Base-by-base conservation (phyloP, 2,797 vertebrate species). In the Smutsia temminckii region DNA sequence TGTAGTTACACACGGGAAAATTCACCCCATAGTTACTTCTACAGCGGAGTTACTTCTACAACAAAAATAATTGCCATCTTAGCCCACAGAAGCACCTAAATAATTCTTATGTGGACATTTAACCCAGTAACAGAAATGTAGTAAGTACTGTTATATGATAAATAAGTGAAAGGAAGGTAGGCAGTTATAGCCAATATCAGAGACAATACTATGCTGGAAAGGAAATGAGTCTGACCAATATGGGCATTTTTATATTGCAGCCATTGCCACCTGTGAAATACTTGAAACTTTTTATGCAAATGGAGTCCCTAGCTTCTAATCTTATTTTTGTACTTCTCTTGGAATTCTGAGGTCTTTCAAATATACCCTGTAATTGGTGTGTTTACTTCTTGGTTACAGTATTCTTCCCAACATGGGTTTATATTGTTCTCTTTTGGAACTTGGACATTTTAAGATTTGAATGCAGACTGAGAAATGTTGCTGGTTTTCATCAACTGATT, bases 271-370 rank as follows among this genome's bases (percentile, higher is more conserved):
- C 72, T 86, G 51, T 69, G 46, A 92, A 29, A 72, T 80, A 66
- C 14, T 46, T 85, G 23, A 7, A 46, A 80, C 27, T 72, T 85
- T 51, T 49, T 34, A 5, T 71, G 49, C 23, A 32, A 59, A 51
- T 7, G 7, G 18, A 66, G 55, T 79, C 85, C 16, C 51, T 20
- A 14, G 17, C 83, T 87, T 85, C 68, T 84, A 75, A 64, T 1
- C 57, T 83, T 72, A 61, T 55, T 79, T 91, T 91, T 69, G 20
- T 80, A 42, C 17, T 63, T 81, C 87, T 69, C 49, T 69, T 55
- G 46, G 61, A 93, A 92, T 32, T 90, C 23, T 90, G 51, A 91
- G 40, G 13, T 85, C 64, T 95, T 93, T 63, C 37, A 94, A 68
- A 59, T 71, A 83, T 20, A 85, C 25, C 46, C 87, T 85, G 6